Percentiles rank a stretch among this genome's conserved stretches.
phyloP scores from a whole-genome alignment of 2,797 vertebrate species.

The Peromyscus aztecus region DNA sequence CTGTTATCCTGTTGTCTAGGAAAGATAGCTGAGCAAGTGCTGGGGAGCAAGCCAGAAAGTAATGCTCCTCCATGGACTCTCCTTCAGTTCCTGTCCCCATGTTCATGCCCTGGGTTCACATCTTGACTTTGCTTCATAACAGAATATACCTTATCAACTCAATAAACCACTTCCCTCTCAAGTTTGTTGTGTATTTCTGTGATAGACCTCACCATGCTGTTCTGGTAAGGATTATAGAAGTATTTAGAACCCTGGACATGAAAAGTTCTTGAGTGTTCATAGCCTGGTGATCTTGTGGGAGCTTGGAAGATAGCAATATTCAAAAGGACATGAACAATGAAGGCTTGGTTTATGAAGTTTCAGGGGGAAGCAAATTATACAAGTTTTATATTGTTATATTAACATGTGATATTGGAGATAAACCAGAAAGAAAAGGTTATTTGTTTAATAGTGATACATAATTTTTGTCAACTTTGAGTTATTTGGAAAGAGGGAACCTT shows the following conservation, averaged over 20 bases:
- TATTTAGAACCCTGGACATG: neutral
- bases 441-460: neutral
- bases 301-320: neutral
- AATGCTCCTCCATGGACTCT: neutral
- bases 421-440: neutral
- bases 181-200: neutral
- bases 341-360: neutral
- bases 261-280: neutral
- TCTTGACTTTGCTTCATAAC: neutral
- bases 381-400: neutral
- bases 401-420: neutral
- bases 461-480: neutral
- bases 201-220: neutral
- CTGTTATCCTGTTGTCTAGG: neutral
- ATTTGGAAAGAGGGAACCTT: neutral
- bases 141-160: neutral
- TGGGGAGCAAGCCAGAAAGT: neutral
- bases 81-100: neutral
- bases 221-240: neutral
- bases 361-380: neutral
- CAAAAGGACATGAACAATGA: neutral
- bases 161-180: neutral
- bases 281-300: neutral
- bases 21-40: neutral
- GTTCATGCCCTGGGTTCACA: neutral